Percentiles rank a stretch among this genome's conserved stretches.
Evolutionary conservation across 2,888 invertebrate genomes (phyloP).

Genomic region (Suillia variegata): DNA sequence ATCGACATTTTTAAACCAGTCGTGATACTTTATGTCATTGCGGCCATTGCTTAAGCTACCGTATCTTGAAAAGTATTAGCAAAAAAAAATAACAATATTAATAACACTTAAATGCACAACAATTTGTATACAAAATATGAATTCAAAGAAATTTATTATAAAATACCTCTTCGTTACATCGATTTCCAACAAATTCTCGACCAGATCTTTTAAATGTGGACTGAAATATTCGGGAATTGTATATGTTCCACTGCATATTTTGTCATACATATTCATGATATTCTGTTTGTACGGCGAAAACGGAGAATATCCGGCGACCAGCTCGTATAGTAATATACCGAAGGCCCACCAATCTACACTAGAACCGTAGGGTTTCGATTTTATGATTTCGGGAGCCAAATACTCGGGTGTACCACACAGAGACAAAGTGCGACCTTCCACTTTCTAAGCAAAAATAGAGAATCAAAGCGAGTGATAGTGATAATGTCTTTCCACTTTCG

Average conservation of each 20-base stretch:
- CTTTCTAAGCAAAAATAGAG: too few relatives aligned
- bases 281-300: slow-evolving; percentile 76
- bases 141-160: too few relatives aligned
- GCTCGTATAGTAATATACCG: slow-evolving; percentile 86
- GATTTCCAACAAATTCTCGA: slow-evolving; percentile 81
- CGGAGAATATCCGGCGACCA: slow-evolving; percentile 92
- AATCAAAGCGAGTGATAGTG: too few relatives aligned
- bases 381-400: slow-evolving; percentile 89
- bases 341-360: slow-evolving; percentile 98
- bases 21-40: slow-evolving; percentile 86
- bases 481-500: too few relatives aligned
- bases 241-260: slow-evolving; percentile 89
- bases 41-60: slow-evolving; percentile 86
- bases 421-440: slow-evolving; percentile 82
- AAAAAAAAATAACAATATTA: too few relatives aligned
- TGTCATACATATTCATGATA: slow-evolving; percentile 93
- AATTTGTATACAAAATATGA: too few relatives aligned
- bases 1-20: slow-evolving; percentile 82
- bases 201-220: slow-evolving; percentile 80
- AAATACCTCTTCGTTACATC: slow-evolving; percentile 78
- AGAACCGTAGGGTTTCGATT: slow-evolving; percentile 89
- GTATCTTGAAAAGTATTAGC: too few relatives aligned
- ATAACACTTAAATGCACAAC: too few relatives aligned
- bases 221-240: slow-evolving; percentile 85
- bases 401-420: slow-evolving; percentile 97